Percentiles rank a stretch among this genome's conserved stretches.
Conservation (phyloP, 2,888 invertebrate species). For the Apotomis betuletana region DNA sequence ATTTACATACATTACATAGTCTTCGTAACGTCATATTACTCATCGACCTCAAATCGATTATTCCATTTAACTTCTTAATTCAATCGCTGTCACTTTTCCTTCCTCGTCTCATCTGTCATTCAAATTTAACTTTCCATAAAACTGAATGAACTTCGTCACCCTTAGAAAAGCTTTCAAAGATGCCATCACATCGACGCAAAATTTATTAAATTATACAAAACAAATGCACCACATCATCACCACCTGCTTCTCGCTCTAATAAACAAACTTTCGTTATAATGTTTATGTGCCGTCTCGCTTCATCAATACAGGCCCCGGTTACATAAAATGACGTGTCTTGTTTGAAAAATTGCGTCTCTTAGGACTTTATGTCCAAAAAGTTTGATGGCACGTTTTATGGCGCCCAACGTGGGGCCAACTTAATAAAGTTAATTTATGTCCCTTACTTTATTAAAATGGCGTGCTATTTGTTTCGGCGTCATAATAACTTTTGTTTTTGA, state of each 20-base stretch:
- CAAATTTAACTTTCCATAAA: neutral
- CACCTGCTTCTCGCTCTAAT: constrained; percentile 46
- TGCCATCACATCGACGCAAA: neutral
- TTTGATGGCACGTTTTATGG: constrained; percentile 58
- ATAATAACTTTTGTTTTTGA: constrained; percentile 39
- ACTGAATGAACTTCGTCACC: neutral
- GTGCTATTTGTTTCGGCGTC: constrained; percentile 31
- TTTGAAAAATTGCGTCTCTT: neutral
- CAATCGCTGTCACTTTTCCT: neutral
- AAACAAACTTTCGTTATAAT: constrained; percentile 60
- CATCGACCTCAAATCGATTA: neutral
- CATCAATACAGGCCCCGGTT: constrained; percentile 49
- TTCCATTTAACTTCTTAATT: neutral
- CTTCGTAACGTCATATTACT: too few species aligned
- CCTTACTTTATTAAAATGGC: constrained; percentile 50
- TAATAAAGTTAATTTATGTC: constrained; percentile 62
- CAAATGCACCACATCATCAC: constrained; percentile 27
- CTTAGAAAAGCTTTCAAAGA: neutral
- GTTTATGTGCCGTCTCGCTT: constrained; percentile 60
- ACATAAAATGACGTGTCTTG: neutral
- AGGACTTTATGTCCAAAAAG: neutral
- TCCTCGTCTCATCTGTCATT: neutral
- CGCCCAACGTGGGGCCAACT: constrained; percentile 55
- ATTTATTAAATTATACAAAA: constrained; percentile 21
- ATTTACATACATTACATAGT: too few species aligned